Conservation (phyloP, 2,888 invertebrate species). For the Nomada hirtipes region DNA sequence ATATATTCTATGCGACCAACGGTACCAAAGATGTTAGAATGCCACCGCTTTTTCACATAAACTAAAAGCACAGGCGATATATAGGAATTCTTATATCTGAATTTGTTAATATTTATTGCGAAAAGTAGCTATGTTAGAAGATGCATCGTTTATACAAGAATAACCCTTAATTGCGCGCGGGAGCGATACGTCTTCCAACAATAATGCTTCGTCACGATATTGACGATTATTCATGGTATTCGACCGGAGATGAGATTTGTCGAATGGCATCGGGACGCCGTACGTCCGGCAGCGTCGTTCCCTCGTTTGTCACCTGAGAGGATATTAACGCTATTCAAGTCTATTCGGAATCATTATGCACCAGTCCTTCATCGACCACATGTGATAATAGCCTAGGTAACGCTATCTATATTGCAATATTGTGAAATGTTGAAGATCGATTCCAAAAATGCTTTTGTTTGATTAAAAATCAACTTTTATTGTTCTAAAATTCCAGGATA, state of each 20-base stretch:
- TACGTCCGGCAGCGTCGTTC: slow-evolving; percentile 71
- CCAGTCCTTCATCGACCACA: slow-evolving; percentile 67
- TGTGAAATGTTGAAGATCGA: slow-evolving; percentile 54
- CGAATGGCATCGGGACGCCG: slow-evolving; percentile 69
- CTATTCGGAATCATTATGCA: slow-evolving; percentile 72
- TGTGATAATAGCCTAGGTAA: slow-evolving; percentile 51
- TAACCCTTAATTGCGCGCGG: slow-evolving; percentile 48
- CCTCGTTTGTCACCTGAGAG: slow-evolving; percentile 78
- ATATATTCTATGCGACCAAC: slow-evolving; percentile 9
- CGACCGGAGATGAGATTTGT: slow-evolving; percentile 71
- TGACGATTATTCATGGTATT: slow-evolving; percentile 69
- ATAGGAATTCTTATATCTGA: neutral
- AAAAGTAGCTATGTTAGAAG: neutral
- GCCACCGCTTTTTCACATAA: slow-evolving; percentile 19
- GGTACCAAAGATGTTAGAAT: slow-evolving; percentile 43
- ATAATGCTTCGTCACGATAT: slow-evolving; percentile 65
- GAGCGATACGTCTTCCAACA: slow-evolving; percentile 33
- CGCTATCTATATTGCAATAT: slow-evolving; percentile 42
- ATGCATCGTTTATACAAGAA: slow-evolving; percentile 1
- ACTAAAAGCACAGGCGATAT: slow-evolving; percentile 29
- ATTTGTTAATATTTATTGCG: neutral
- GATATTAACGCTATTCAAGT: slow-evolving; percentile 78
- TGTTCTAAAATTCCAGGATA: too few species aligned
- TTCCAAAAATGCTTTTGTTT: slow-evolving; percentile 8
- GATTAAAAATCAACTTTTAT: too few species aligned